These are phyloP conservation scores for Ormia ochracea DNA, from an alignment of 2,888 invertebrate species.

Conservation along the genomic window DNA sequence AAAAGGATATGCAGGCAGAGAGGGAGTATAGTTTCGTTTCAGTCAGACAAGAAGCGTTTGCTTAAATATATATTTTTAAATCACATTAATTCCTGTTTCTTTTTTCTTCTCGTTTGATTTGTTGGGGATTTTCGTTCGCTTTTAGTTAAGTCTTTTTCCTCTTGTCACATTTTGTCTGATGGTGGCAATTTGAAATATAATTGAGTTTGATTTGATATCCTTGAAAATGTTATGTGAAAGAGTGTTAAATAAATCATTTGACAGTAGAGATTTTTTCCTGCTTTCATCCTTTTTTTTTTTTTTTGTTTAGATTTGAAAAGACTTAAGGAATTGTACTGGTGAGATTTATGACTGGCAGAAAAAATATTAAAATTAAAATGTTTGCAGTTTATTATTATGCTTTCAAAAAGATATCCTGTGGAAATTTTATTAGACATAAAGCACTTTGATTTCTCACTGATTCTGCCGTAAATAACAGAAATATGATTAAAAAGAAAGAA, in stretches of 20 bases:
- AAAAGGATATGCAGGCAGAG: neutral
- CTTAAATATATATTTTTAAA: slow-evolving; percentile 25
- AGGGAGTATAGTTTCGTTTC: neutral
- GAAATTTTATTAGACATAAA: slow-evolving; percentile 33
- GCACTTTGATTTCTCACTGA: slow-evolving; percentile 29
- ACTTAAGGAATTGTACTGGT: slow-evolving; percentile 32
- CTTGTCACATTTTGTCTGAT: slow-evolving; percentile 4
- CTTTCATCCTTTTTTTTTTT: neutral
- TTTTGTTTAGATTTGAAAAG: neutral
- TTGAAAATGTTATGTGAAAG: slow-evolving; percentile 38
- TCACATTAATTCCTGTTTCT: slow-evolving; percentile 33
- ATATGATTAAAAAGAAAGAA: neutral
- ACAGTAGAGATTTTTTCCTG: slow-evolving; percentile 38
- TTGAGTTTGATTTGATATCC: slow-evolving; percentile 59
- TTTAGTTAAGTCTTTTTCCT: neutral
- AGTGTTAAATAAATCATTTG: slow-evolving; percentile 60
- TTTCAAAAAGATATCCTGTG: neutral
- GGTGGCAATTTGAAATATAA: slow-evolving; percentile 55
- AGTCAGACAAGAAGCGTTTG: neutral
- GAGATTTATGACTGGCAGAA: slow-evolving; percentile 20
- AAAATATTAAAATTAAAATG: neutral
- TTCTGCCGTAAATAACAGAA: neutral
- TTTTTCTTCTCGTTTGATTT: neutral
- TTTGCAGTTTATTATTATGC: neutral
- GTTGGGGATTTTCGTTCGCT: neutral